A percentile compares a stretch with the other conserved stretches of the same genome.
These are phyloP conservation scores for Heterodera carotae DNA, from an alignment of 1,140 invertebrate species.

Conservation along the genomic window DNA sequence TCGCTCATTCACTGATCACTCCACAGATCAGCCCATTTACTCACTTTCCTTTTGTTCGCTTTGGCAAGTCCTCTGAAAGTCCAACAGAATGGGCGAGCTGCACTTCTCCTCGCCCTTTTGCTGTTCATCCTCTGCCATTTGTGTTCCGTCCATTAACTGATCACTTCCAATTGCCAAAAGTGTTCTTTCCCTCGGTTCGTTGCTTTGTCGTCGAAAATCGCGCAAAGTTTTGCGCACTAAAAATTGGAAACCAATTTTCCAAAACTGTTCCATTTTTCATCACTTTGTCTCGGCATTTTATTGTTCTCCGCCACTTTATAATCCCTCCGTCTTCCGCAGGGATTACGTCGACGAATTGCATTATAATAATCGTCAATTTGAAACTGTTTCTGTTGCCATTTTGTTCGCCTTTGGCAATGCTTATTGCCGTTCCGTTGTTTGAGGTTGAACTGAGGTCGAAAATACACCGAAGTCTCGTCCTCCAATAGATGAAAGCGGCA, in stretches of 20 bases:
- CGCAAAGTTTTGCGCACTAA: neutral
- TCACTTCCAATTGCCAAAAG: neutral
- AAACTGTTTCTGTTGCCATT: neutral
- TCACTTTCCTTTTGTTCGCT: neutral
- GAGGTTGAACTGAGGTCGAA: neutral
- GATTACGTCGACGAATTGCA: neutral
- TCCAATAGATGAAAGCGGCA: neutral
- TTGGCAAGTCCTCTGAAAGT: conserved; percentile 1
- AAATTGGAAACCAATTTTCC: no score
- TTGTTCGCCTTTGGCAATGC: neutral
- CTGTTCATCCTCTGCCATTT: neutral
- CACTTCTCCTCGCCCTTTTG: neutral
- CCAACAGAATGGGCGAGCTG: conserved; percentile 13
- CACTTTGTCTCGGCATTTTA: no score
- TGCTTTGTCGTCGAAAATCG: neutral
- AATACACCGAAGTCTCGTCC: conserved; percentile 8
- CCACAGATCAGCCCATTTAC: no score
- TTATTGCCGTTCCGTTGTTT: neutral
- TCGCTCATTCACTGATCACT: no score
- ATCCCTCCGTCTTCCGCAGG: no score
- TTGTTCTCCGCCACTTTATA: no score
- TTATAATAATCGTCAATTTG: conserved; percentile 3
- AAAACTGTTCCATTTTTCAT: no score
- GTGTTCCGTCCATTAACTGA: neutral
- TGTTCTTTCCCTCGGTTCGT: neutral